Evolutionary conservation across 1,140 invertebrate genomes (phyloP).

Genomic region (Macrocentrus cingulum): DNA sequence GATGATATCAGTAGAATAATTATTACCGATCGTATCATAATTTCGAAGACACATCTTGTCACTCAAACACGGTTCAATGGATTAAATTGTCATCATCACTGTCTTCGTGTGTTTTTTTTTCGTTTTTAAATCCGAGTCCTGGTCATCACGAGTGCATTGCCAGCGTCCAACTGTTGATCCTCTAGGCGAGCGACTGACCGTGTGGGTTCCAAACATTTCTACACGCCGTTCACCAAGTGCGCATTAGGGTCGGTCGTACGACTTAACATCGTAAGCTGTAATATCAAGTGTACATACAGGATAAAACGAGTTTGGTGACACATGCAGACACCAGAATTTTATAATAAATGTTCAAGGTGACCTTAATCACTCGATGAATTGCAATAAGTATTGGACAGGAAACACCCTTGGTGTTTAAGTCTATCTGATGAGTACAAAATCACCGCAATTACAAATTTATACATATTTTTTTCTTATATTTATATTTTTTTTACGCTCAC

Average conservation of each 20-base stretch:
- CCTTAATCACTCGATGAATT: no score
- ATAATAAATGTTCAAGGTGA: no score
- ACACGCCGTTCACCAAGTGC: slow-evolving; percentile 33
- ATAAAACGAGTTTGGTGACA: no score
- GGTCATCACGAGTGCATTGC: slow-evolving; percentile 4
- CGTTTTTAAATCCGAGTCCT: not conserved
- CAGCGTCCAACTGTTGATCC: slow-evolving; percentile 3
- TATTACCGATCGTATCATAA: slow-evolving; percentile 35
- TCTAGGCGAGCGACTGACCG: slow-evolving; percentile 37
- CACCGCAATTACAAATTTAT: no score
- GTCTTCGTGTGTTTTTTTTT: not conserved
- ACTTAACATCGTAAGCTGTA: no score
- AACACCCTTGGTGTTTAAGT: no score
- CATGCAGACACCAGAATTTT: no score
- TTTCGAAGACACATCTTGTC: slow-evolving; percentile 33
- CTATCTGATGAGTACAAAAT: no score
- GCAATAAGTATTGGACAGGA: no score
- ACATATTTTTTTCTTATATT: no score
- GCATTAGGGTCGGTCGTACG: slow-evolving; percentile 34
- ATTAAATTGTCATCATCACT: not conserved
- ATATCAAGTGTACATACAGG: no score
- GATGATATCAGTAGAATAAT: slow-evolving; percentile 32
- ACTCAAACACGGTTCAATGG: not conserved
- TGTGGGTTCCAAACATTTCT: slow-evolving; percentile 27
- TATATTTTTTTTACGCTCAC: no score